These are phyloP conservation scores for Pseudopleuronectes americanus DNA, from an alignment of 2,797 vertebrate genomes.

Conservation along the genomic window DNA sequence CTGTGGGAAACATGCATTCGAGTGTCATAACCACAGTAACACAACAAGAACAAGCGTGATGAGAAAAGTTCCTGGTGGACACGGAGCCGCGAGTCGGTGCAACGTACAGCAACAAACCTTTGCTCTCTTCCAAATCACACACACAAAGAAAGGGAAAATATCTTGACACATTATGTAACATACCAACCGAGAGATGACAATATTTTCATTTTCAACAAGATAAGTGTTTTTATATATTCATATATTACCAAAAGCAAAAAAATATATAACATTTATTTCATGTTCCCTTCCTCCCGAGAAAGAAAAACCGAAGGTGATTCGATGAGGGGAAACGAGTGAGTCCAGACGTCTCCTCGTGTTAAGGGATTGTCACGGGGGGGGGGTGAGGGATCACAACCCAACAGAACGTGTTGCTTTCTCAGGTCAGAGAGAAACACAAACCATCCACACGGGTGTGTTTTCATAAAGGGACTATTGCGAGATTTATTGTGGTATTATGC, in stretches of 20 bases:
- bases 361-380: constrained; percentile 50
- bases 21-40: constrained; percentile 40
- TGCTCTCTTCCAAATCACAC: constrained; percentile 27
- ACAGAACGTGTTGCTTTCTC: constrained; percentile 17
- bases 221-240: constrained; percentile 43
- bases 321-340: constrained; percentile 15
- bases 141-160: not conserved
- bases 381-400: constrained; percentile 22
- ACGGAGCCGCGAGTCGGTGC: constrained; percentile 48
- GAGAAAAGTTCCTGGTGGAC: constrained; percentile 41
- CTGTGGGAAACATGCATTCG: constrained; percentile 55
- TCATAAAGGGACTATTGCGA: constrained; percentile 71
- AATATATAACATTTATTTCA: constrained; percentile 53
- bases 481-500: constrained; percentile 33
- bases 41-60: constrained; percentile 32
- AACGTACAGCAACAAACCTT: constrained; percentile 27
- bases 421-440: constrained; percentile 30
- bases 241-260: constrained; percentile 69
- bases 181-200: constrained; percentile 54
- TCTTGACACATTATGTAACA: constrained; percentile 48
- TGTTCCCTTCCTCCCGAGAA: constrained; percentile 34
- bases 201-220: constrained; percentile 57
- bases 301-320: constrained; percentile 26
- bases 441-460: constrained; percentile 42
- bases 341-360: constrained; percentile 37